Percentiles rank a stretch among this genome's conserved stretches.
Conservation (phyloP, 2,113 vertebrate genomes). For the Hepsetus odoe region DNA sequence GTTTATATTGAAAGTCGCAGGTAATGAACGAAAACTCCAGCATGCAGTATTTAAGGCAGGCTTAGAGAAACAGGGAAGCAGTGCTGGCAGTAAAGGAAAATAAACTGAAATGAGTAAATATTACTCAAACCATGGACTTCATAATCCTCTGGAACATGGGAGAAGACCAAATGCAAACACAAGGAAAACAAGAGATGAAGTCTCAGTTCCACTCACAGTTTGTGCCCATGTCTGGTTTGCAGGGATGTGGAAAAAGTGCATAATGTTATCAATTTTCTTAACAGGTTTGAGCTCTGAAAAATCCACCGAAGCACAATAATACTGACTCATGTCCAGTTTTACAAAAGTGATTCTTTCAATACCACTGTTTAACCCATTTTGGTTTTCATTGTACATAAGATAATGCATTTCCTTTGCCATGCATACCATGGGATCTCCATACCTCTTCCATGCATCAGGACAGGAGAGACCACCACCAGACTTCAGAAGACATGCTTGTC, state of each 20-base stretch:
- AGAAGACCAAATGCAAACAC: not conserved
- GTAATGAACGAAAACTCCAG: conserved; percentile 14
- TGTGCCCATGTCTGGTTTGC: not conserved
- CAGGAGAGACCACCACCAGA: conserved; percentile 34
- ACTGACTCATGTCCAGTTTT: not conserved
- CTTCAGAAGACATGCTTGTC: conserved; percentile 48
- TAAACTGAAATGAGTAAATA: conserved; percentile 14
- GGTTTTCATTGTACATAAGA: conserved; percentile 17
- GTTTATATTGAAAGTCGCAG: not conserved
- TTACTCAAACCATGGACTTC: conserved; percentile 17
- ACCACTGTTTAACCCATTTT: not conserved
- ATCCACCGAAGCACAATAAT: not conserved
- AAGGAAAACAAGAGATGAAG: not conserved
- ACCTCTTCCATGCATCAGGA: conserved; percentile 47
- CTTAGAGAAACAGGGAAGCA: not conserved
- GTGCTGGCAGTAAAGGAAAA: conserved; percentile 5
- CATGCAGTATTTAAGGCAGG: conserved; percentile 43
- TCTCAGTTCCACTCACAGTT: not conserved
- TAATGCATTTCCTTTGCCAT: conserved; percentile 37
- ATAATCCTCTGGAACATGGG: not conserved
- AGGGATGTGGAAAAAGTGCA: not conserved
- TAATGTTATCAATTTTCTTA: conserved; percentile 2
- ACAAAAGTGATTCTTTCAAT: not conserved
- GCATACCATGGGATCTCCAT: conserved; percentile 26
- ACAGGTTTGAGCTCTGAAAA: not conserved